Evolutionary conservation across 2,113 vertebrate species (phyloP).

Genomic region (Turdus rufiventris): DNA sequence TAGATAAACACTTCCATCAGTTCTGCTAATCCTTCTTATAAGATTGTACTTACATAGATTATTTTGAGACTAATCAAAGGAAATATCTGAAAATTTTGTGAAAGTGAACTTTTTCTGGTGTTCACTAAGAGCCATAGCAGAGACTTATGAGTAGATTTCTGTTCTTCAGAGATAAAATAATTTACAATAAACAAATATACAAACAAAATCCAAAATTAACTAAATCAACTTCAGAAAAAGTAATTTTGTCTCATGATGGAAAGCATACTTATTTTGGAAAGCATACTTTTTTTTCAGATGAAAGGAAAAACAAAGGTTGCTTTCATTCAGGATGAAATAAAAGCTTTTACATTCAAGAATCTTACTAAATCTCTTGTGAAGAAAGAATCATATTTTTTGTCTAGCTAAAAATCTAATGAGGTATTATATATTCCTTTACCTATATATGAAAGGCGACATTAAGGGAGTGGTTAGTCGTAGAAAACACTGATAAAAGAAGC

Average conservation of each 20-base stretch:
- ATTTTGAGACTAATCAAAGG: background rate
- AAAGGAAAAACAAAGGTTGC: conserved; percentile 14
- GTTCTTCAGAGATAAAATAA: conserved; percentile 20
- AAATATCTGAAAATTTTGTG: background rate
- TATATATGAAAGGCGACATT: background rate
- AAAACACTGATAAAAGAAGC: background rate
- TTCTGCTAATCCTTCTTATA: background rate
- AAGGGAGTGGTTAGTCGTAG: background rate
- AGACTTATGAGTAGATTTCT: background rate
- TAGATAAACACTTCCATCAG: background rate
- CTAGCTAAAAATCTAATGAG: background rate
- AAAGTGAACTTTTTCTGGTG: background rate
- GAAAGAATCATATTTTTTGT: background rate
- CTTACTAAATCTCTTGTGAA: background rate
- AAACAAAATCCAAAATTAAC: background rate
- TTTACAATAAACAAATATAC: background rate
- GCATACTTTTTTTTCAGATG: background rate
- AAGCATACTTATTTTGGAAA: conserved; percentile 23
- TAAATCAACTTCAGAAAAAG: background rate
- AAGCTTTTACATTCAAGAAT: background rate
- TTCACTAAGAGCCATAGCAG: background rate
- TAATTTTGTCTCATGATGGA: background rate
- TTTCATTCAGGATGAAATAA: conserved; percentile 8
- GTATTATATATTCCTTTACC: background rate
- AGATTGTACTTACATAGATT: background rate